Percentiles rank a stretch among this genome's conserved stretches.
Conservation (phyloP, 2,113 vertebrate species). For the Okapia johnstoni region DNA sequence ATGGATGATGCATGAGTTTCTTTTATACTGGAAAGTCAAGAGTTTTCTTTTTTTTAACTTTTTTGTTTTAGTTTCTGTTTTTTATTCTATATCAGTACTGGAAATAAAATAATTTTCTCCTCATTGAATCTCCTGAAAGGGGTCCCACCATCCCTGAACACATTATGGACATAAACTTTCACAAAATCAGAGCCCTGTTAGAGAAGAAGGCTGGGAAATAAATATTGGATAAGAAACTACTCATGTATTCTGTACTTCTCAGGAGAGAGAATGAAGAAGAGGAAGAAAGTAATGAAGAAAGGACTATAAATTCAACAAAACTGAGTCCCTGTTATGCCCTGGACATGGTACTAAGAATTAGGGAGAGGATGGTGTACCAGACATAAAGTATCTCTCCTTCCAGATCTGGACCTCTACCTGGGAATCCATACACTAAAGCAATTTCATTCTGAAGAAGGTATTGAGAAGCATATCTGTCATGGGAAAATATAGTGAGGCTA, state of each 20-base stretch:
- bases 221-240: background rate
- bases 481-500: background rate
- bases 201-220: background rate
- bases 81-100: background rate
- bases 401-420: background rate
- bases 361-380: background rate
- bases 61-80: background rate
- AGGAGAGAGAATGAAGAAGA: background rate
- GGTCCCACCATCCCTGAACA: background rate
- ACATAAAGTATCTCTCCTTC: background rate
- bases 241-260: background rate
- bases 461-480: background rate
- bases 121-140: background rate
- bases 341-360: background rate
- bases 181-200: background rate
- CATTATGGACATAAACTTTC: background rate
- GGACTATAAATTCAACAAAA: background rate
- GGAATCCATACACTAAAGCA: background rate
- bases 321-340: no score
- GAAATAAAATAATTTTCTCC: background rate
- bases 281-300: background rate
- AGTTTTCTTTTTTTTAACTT: background rate
- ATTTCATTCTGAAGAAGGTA: background rate
- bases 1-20: background rate
- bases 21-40: background rate